These are phyloP conservation scores for Panonychus citri DNA, from an alignment of 1,140 invertebrate species.

Conservation along the genomic window DNA sequence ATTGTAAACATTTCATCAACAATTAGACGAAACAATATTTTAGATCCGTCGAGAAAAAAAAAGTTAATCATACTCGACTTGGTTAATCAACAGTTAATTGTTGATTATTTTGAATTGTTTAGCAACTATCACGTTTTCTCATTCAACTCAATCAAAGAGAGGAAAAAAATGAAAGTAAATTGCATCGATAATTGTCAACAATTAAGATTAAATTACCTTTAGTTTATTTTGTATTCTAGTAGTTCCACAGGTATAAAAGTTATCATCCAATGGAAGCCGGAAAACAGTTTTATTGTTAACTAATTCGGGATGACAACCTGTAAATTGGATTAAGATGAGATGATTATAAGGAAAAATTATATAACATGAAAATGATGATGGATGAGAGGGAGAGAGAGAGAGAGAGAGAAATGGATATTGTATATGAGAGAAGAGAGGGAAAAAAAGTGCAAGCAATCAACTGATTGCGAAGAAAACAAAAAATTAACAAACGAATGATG, in stretches of 20 bases:
- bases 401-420: neutral
- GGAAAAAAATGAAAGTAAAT: neutral
- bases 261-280: constrained; percentile 18
- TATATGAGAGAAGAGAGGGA: neutral
- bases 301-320: constrained; percentile 15
- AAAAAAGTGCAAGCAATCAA: neutral
- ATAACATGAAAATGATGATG: neutral
- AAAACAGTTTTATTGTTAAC: constrained; percentile 16
- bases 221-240: constrained; percentile 22
- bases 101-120: too few species aligned
- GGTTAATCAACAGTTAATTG: too few species aligned
- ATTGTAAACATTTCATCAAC: too few species aligned
- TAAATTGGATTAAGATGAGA: constrained; percentile 14
- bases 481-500: too few species aligned
- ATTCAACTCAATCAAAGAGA: too few species aligned
- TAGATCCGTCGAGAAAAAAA: too few species aligned
- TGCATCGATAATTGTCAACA: neutral
- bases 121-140: too few species aligned
- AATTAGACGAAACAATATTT: too few species aligned
- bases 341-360: neutral
- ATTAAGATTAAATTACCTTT: constrained; percentile 8
- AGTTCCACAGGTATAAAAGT: constrained; percentile 22
- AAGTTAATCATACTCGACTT: too few species aligned
- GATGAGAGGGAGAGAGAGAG: neutral
- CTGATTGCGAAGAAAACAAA: too few species aligned